Base-by-base conservation (phyloP, 35 echinoderm and acorn worm genomes). In the Acanthaster planci region DNA sequence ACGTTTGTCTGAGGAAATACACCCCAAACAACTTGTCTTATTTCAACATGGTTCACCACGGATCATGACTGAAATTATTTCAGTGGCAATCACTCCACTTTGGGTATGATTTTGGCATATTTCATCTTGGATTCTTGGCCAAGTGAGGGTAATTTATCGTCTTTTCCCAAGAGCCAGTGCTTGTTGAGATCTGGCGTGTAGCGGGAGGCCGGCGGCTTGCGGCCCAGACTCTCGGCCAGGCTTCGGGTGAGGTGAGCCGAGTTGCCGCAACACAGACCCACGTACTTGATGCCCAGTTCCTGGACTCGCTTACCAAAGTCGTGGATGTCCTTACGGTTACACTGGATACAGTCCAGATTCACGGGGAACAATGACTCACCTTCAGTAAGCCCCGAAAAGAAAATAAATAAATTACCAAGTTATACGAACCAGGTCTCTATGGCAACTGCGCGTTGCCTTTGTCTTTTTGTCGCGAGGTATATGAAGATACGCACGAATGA, bases 231-330 rank as follows among this genome's bases (percentile, higher is more conserved):
- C 84, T 97, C 95, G 26, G 86, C 87, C 8, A 97, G 88, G 29
- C 80, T 85, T 8, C 95, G 84, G 78, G 95, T 97, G 32, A 86
- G 89, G 39, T 97, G 90, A 38, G 91, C 82, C 10, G 87, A 87
- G 56, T 97, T 97, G 19, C 95, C 95, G 52, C 95, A 97, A 67
- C 95, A 97, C 9, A 97, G 76, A 32, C 95, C 95, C 0, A 97
- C 79, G 68, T 93, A 97, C 50, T 86, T 85, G 39, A 97, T 88
- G 32, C 92, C 92, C 35, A 97, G 86, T 37, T 93, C 85, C 27
- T 89, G 84, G 37, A 92, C 88, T 15, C 77, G 79, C 57, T 88
- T 54, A 9, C 87, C 88, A 50, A 91, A 97, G 34, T 91, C 55
- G 42, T 67, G 21, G 76, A 97, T 76, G 38, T 97, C 95, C 26